These are phyloP conservation scores for Scaptomyza parva DNA, from an alignment of 2,888 invertebrate genomes.

Conservation along the genomic window DNA sequence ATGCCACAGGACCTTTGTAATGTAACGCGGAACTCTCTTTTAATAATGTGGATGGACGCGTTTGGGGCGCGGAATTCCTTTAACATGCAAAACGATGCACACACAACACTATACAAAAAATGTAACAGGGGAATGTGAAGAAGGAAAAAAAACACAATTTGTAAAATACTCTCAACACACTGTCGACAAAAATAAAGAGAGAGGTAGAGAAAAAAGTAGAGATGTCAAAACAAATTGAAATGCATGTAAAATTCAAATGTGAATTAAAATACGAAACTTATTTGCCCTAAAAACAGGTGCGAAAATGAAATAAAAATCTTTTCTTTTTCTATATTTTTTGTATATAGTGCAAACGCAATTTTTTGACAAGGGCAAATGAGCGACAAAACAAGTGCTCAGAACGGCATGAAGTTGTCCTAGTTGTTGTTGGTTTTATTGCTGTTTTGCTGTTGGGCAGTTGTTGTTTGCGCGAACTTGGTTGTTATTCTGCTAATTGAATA, in stretches of 20 bases:
- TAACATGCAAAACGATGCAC: slow-evolving; percentile 70
- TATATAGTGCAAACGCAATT: background rate
- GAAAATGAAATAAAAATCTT: slow-evolving; percentile 71
- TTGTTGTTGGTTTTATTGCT: slow-evolving; percentile 15
- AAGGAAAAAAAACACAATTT: slow-evolving; percentile 13
- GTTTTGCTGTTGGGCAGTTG: slow-evolving; percentile 19
- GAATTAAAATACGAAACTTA: slow-evolving; percentile 60
- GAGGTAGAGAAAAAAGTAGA: background rate
- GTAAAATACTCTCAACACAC: slow-evolving; percentile 34
- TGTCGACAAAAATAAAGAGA: background rate
- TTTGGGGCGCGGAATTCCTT: slow-evolving; percentile 53
- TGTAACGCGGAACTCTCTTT: slow-evolving; percentile 38
- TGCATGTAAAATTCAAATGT: slow-evolving; percentile 70
- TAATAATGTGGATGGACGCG: slow-evolving; percentile 42
- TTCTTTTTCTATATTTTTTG: background rate
- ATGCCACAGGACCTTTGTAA: slow-evolving; percentile 1
- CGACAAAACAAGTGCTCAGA: slow-evolving; percentile 26
- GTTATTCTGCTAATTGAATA: slow-evolving; percentile 56
- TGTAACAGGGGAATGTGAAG: slow-evolving; percentile 15
- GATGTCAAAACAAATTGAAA: slow-evolving; percentile 66
- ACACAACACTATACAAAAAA: slow-evolving; percentile 10
- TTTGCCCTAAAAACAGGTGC: slow-evolving; percentile 62
- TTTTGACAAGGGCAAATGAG: slow-evolving; percentile 4
- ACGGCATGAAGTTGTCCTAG: slow-evolving; percentile 19
- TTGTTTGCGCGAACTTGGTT: slow-evolving; percentile 13